Base-by-base conservation (phyloP, 2,888 invertebrate species). In the Allophyes oxyacanthae region DNA sequence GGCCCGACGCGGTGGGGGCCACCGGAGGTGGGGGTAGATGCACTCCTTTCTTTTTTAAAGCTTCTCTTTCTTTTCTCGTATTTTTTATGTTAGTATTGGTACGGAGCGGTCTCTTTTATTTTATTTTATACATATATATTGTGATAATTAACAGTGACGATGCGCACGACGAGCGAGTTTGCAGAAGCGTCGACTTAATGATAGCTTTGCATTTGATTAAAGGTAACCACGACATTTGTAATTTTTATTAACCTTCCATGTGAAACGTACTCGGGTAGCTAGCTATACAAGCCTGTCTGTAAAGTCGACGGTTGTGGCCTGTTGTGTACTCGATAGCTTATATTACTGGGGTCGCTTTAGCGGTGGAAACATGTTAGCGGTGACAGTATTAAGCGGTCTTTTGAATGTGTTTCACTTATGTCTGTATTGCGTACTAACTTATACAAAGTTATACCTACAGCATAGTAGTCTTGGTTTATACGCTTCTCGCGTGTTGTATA, bases 1-100 rank as follows among this genome's bases (percentile, higher is more conserved):
- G 92, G 91, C 91, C 87, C 89, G 84, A 72, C 80, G 82, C 84
- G 85, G 85, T 86, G 90, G 92, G 90, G 89, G 91, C 85, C 78
- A 85, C 75, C 83, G 76, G 86, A 86, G 90, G 92, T 90, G 92
- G 94, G 94, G 91, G 91, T 87, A 87, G 89, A 90, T 91, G 90
- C 92, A 92, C 91, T 92, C 93, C 90, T 92, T 92, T 91, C 91
- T 91, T 93, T 93, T 93, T 92, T 90, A 89, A 92, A 92, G 92
- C 91, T 91, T 93, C 93, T 94, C 93, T 92, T 92, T 94, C 93
- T 94, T 93, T 92, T 92, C 92, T 91, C 90, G 90, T 91, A 90
- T 92, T 93, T 92, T 93, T 92, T 92, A 91, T 90, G 85, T 85
- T 86, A 84, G 89, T 90, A 90, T 91, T 90, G 91, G 90, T 91